Percentiles rank a stretch among this genome's conserved stretches.
Evolutionary conservation across 1,140 invertebrate species (phyloP).

Genomic region (Drosophila prosaltans): DNA sequence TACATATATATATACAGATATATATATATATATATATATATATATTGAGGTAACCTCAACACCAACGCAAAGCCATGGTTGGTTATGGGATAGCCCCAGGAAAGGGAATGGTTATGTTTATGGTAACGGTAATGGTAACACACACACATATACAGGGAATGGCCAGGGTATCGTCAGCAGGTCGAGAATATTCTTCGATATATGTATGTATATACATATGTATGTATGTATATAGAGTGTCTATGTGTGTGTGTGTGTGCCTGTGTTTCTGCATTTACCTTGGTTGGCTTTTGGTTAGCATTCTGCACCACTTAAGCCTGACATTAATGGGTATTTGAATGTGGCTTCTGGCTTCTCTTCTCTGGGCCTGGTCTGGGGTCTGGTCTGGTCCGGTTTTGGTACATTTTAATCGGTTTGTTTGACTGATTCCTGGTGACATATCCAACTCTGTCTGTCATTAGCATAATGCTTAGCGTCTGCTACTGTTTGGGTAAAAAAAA

Average conservation of each 20-base stretch:
- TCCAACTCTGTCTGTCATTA: constrained; percentile 47
- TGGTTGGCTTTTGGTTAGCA: constrained; percentile 13
- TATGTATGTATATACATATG: constrained; percentile 35
- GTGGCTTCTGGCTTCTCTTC: constrained; percentile 59
- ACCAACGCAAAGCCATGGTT: constrained; percentile 6
- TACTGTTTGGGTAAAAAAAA: not conserved
- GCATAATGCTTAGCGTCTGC: constrained; percentile 23
- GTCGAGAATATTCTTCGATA: constrained; percentile 29
- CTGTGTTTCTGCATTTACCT: constrained; percentile 23
- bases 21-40: not conserved
- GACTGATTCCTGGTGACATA: constrained; percentile 63
- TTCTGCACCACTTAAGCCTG: constrained; percentile 59
- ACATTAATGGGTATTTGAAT: constrained; percentile 77
- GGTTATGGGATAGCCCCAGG: constrained; percentile 13
- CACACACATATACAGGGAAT: not conserved
- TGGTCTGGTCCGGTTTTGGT: not conserved
- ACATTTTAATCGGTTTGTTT: constrained; percentile 54
- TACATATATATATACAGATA: not conserved
- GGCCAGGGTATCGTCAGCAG: constrained; percentile 18
- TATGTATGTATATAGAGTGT: not conserved
- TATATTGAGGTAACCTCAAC: not conserved
- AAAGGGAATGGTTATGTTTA: constrained; percentile 11
- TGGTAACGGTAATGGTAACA: constrained; percentile 18
- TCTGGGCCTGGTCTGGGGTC: not conserved
- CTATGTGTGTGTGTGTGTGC: not conserved